Base-by-base conservation (phyloP, 2,797 vertebrate species). In the Hylomyscus alleni region DNA sequence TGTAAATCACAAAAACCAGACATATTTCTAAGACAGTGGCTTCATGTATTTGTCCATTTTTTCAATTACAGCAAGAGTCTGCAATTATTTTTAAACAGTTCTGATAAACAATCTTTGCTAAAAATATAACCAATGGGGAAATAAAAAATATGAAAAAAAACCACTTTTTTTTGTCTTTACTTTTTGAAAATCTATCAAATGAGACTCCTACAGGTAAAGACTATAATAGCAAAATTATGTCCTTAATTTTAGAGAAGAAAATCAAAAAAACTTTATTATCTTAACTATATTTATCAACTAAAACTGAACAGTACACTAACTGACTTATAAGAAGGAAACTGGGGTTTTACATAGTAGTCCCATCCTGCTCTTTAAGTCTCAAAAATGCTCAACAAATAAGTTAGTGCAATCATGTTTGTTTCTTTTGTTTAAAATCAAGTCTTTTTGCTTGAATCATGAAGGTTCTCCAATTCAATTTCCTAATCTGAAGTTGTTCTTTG, bases 371-470 rank as follows among this genome's bases (percentile, higher is more conserved):
- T 50, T 87, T 89, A 88, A 84, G 44, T 96, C 22, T 19, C 95
- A 62, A 93, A 77, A 67, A 58, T 83, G 6, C 2, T 90, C 50
- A 89, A 83, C 26, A 56, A 73, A 37, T 94, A 91, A 92, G 56
- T 24, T 77, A 97, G 69, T 72, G 20, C 1, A 89, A 83, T 91
- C 5, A 31, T 2, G 80, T 67, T 90, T 9, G 15, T 69, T 96
- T 94, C 44, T 85, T 94, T 93, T 89, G 56, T 84, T 94, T 91
- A 88, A 87, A 87, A 94, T 62, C 67, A 62, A 24, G 40, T 90
- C 60, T 47, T 52, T 29, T 44, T 89, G 40, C 91, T 90, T 89
- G 22, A 87, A 62, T 92, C 93, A 90, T 87, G 89, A 73, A 90
- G 78, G 6, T 14, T 83, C 88, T 82, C 34, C 17, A 91, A 37